phyloP scores from a whole-genome alignment of 2,113 vertebrate species.

The Cochlearius cochlearius region DNA sequence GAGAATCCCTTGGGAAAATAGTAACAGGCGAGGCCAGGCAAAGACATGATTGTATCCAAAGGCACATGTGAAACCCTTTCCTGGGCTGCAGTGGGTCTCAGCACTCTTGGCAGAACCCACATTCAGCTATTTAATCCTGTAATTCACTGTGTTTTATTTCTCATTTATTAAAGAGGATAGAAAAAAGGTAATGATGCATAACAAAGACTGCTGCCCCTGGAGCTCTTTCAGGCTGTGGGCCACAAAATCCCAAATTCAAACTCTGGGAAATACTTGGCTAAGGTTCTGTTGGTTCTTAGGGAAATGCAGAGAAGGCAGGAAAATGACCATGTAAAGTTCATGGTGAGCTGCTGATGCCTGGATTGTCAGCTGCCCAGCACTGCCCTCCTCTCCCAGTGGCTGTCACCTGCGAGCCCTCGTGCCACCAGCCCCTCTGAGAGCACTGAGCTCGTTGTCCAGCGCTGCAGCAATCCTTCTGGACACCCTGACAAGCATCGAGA shows the following conservation, averaged over 20 bases:
- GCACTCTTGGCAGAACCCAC: background rate
- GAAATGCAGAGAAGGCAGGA: background rate
- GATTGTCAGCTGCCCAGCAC: background rate
- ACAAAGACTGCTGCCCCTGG: background rate
- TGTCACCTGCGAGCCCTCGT: background rate
- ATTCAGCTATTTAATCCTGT: background rate
- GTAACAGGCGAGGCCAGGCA: background rate
- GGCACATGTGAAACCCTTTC: background rate
- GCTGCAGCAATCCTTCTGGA: background rate
- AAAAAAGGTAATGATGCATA: background rate
- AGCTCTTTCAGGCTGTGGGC: background rate
- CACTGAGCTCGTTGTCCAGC: fast-evolving
- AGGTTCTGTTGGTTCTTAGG: background rate
- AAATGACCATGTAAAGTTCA: background rate
- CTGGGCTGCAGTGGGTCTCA: background rate
- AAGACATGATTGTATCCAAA: background rate
- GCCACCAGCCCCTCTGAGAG: background rate
- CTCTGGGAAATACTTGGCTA: background rate
- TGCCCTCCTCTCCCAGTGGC: background rate
- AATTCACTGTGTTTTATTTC: background rate
- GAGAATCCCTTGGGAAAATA: background rate
- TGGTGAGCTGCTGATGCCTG: background rate
- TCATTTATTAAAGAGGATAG: background rate
- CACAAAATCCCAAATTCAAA: background rate
- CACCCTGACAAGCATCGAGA: fast-evolving